Base-by-base conservation (phyloP, 2,888 invertebrate genomes). In the Tridacna crocea region DNA sequence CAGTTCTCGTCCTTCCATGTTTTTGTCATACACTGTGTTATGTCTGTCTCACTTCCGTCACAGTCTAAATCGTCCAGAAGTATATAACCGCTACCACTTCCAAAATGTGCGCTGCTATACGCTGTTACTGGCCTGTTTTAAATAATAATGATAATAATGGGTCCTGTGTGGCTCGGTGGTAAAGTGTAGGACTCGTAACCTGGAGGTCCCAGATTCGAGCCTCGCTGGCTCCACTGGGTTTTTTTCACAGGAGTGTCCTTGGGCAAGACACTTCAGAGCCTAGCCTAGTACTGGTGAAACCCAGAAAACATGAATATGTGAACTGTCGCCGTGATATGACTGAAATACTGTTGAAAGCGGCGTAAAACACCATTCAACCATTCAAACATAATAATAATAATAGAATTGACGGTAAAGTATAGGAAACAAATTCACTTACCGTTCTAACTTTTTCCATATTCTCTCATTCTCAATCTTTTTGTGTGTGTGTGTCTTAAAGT, bases 1-100 rank as follows among this genome's bases (percentile, higher is more conserved):
- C 87, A 87, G 61, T 84, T 74, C 17, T 79, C 10, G 26, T 74
- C 26, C 11, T 81, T 82, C 87, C 87, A 87, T 0, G 27, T 58
- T 17, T 47, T 51, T 26, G 36, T 70, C 22, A 22, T n/a, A 65
- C 87, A 88, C 1, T 73, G 27, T 10, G 46, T 19, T 27, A 88
- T 75, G 61, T 86, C 88, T 0, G 51, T 58, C 24, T 85, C 83
- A 2, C 36, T 22, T 13, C 87, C 88, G n/a, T 68, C 66, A 70
- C 88, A 88, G 15, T 55, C 24, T 6, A 87, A 36, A 22, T 78
- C 76, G 65, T 84, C 85, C 19, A 88, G 19, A 47, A 75, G 66
- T 6, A 75, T 77, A n/a, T 46, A 15, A 12, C 74, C 75, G 0
- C 51, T n/a, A 17, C 80, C 82, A 48, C 22, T 63, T 17, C 85